Evolutionary conservation across 1,140 invertebrate species (phyloP).

Genomic region (Acyrthosiphon pisum): DNA sequence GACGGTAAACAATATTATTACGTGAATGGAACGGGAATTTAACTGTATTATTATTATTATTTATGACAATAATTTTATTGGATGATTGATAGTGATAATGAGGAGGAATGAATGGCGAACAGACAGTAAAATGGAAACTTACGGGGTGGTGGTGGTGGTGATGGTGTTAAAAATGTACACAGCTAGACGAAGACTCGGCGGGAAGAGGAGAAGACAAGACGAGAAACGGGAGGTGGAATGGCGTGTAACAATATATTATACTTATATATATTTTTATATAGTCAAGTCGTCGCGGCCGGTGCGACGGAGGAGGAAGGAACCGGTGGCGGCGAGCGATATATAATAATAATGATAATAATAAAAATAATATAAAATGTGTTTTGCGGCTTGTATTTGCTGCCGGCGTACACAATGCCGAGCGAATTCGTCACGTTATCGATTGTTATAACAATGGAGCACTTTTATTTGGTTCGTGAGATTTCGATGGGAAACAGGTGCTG

Average conservation of each 20-base stretch:
- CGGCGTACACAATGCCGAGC: not conserved
- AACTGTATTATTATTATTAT: not conserved
- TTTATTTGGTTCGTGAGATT: constrained; percentile 54
- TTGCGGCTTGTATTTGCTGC: constrained; percentile 13
- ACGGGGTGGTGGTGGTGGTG: too few species aligned
- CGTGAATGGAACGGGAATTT: not conserved
- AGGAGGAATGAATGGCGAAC: not conserved
- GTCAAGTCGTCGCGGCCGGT: not conserved
- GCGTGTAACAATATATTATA: not conserved
- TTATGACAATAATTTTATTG: not conserved
- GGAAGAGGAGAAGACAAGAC: not conserved
- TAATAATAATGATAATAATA: not conserved
- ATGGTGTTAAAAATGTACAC: not conserved
- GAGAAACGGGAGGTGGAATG: not conserved
- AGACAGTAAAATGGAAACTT: not conserved
- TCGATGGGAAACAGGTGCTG: constrained; percentile 44
- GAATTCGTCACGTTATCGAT: constrained; percentile 56
- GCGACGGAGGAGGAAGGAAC: not conserved
- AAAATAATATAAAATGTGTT: not conserved
- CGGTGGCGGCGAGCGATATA: not conserved
- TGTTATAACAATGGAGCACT: constrained; percentile 38
- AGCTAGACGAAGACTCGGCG: not conserved
- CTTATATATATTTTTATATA: not conserved
- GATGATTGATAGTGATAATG: not conserved
- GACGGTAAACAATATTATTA: not conserved